Evolutionary conservation across 2,113 vertebrate genomes (phyloP).

Genomic region (Ursus arctos): DNA sequence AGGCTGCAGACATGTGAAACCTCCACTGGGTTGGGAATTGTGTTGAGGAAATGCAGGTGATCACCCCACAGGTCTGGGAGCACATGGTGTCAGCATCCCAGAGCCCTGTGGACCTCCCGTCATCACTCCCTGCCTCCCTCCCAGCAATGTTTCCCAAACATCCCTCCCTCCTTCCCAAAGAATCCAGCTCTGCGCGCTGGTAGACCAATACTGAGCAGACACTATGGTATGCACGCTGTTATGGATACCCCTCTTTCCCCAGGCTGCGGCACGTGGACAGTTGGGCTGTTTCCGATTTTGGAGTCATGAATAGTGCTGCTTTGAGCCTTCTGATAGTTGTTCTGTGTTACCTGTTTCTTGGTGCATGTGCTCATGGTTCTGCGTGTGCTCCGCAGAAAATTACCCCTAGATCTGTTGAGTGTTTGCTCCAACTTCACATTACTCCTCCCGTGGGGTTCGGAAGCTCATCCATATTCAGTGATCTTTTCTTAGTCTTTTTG

Average conservation of each 20-base stretch:
- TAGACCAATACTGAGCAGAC: not conserved
- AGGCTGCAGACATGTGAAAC: not conserved
- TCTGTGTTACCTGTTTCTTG: not conserved
- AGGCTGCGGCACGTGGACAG: not conserved
- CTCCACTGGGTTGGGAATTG: not conserved
- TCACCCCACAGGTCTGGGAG: not conserved
- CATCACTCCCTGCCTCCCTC: not conserved
- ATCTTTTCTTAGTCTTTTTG: not conserved
- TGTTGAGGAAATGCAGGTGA: not conserved
- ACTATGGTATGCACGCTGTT: rapidly evolving
- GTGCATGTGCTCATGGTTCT: not conserved
- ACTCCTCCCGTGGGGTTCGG: not conserved
- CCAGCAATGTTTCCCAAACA: not conserved
- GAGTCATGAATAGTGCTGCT: not conserved
- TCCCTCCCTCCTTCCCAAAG: not conserved
- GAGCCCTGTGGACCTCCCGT: not conserved
- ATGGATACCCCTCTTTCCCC: not conserved
- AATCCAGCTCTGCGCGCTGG: not conserved
- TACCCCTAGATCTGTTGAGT: not conserved
- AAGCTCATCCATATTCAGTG: not conserved
- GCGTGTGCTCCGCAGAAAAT: not conserved
- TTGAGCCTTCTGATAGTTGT: not conserved
- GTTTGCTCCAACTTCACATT: not conserved
- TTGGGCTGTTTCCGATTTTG: not conserved
- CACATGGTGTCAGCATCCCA: not conserved